Evolutionary conservation across 2,797 vertebrate species (phyloP).

Genomic region (Geotrypetes seraphini): DNA sequence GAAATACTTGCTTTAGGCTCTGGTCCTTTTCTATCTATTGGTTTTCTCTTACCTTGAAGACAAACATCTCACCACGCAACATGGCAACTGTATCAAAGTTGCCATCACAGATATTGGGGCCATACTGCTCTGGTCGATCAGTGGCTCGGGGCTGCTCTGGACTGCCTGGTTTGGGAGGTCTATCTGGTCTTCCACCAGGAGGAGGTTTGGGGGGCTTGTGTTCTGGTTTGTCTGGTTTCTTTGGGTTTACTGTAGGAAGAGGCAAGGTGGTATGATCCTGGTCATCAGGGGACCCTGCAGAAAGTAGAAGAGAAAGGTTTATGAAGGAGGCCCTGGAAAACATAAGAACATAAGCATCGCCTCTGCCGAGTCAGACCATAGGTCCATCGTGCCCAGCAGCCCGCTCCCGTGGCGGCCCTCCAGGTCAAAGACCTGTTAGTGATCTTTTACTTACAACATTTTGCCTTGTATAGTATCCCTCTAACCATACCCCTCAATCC

Average conservation of each 20-base stretch:
- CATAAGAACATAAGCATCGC: no score
- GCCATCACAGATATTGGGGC: slow-evolving; percentile 89
- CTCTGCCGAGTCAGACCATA: no score
- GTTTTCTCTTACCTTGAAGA: slow-evolving; percentile 85
- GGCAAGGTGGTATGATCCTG: slow-evolving; percentile 65
- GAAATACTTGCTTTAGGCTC: no score
- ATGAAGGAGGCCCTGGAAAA: no score
- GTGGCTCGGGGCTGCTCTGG: slow-evolving; percentile 69
- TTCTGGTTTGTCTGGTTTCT: slow-evolving; percentile 62
- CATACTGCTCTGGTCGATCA: slow-evolving; percentile 75
- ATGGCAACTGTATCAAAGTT: slow-evolving; percentile 87
- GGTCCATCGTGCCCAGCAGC: no score
- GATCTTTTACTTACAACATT: no score
- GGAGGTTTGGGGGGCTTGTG: slow-evolving; percentile 48
- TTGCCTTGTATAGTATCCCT: no score
- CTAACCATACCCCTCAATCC: no score
- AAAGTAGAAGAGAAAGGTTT: fast-evolving
- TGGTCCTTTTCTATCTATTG: no score
- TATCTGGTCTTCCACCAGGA: slow-evolving; percentile 35
- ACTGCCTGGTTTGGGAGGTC: slow-evolving; percentile 55
- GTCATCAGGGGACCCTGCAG: slow-evolving; percentile 60
- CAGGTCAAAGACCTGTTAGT: no score
- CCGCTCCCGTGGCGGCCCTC: no score
- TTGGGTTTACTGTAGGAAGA: slow-evolving; percentile 74
- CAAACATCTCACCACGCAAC: slow-evolving; percentile 95